These are phyloP conservation scores for Calcarius lapponicus DNA, from an alignment of 2,797 vertebrate genomes.

Conservation along the genomic window DNA sequence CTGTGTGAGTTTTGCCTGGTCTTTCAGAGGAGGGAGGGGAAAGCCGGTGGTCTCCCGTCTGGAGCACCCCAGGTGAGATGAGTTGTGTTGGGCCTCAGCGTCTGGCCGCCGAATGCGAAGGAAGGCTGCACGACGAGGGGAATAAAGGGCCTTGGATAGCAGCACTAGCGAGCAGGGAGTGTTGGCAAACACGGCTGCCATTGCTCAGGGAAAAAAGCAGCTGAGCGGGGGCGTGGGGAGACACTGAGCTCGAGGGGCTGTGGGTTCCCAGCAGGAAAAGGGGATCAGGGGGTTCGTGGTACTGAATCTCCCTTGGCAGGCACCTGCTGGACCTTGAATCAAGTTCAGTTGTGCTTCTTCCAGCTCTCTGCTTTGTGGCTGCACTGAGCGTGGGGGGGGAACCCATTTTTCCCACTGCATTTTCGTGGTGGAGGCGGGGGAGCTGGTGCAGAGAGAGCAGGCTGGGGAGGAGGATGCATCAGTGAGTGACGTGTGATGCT, in stretches of 20 bases:
- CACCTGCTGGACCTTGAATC: background rate
- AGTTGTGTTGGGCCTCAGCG: background rate
- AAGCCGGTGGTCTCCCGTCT: background rate
- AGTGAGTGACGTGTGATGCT: conserved; percentile 37
- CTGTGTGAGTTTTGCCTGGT: background rate
- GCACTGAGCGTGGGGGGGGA: background rate
- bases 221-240: background rate
- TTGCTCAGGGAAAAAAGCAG: background rate
- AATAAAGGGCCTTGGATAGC: conserved; percentile 23
- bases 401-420: background rate
- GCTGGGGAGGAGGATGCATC: conserved; percentile 21
- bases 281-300: background rate
- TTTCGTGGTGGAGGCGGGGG: background rate
- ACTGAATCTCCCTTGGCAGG: background rate
- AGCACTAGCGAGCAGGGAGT: background rate
- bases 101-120: background rate
- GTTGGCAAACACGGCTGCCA: background rate
- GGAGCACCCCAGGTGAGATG: background rate
- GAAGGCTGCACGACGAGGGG: background rate
- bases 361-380: background rate
- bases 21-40: background rate
- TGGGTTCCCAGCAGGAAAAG: background rate
- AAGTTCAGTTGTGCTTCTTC: background rate
- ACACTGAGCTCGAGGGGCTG: background rate
- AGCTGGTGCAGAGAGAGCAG: conserved; percentile 12